Percentiles rank a stretch among this genome's conserved stretches.
Evolutionary conservation across 1,140 invertebrate genomes (phyloP).

Genomic region (Cotesia vestalis): DNA sequence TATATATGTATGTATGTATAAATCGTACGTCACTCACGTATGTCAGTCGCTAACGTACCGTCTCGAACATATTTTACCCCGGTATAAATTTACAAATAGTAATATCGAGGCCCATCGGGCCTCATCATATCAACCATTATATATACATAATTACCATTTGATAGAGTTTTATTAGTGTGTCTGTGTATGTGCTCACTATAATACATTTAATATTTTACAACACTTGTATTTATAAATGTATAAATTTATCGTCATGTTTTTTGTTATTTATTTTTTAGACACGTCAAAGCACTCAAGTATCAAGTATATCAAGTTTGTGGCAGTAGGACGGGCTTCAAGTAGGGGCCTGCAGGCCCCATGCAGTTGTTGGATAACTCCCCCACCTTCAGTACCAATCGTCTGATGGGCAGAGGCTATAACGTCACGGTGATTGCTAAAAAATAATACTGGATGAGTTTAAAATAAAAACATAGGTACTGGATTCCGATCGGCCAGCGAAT

Average conservation of each 20-base stretch:
- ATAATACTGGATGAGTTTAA: not conserved
- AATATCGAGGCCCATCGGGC: slow-evolving; percentile 50
- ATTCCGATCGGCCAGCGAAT: slow-evolving; percentile 4
- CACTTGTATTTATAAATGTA: too few relatives aligned
- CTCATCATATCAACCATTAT: slow-evolving; percentile 58
- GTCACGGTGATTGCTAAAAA: not conserved
- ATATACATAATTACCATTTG: slow-evolving; percentile 66
- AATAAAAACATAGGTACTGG: not conserved
- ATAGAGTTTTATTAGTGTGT: slow-evolving; percentile 65
- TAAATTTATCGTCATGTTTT: too few relatives aligned
- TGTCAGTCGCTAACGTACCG: slow-evolving; percentile 66
- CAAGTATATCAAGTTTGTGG: slow-evolving; percentile 11
- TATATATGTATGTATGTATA: slow-evolving; percentile 40
- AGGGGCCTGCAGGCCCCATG: not conserved
- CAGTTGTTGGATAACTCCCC: slow-evolving; percentile 10
- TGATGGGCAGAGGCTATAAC: slow-evolving; percentile 1
- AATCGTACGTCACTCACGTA: slow-evolving; percentile 66
- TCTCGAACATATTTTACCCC: slow-evolving; percentile 65
- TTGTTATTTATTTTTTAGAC: too few relatives aligned
- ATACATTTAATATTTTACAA: not conserved
- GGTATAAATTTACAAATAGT: slow-evolving; percentile 59
- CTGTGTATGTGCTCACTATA: slow-evolving; percentile 38
- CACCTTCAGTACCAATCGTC: not conserved
- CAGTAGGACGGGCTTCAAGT: slow-evolving; percentile 12
- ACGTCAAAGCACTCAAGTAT: not conserved